These are phyloP conservation scores for Littorina saxatilis DNA, from an alignment of 1,140 invertebrate species.

Conservation along the genomic window DNA sequence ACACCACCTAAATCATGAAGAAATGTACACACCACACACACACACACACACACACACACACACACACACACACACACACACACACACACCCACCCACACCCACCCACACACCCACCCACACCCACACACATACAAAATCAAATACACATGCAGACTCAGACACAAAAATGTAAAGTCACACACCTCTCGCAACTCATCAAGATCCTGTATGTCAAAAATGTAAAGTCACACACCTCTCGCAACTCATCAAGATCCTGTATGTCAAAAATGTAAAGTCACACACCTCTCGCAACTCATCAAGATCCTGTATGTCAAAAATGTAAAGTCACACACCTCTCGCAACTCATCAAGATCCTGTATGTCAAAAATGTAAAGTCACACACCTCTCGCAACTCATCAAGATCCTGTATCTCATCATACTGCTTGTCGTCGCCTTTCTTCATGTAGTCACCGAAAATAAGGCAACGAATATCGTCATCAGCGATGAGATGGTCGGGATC, in stretches of 20 bases:
- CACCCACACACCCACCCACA: not conserved
- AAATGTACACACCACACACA: too few species aligned
- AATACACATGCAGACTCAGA: too few species aligned
- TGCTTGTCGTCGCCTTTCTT: constrained; percentile 86
- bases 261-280: constrained; percentile 77
- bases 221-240: constrained; percentile 78
- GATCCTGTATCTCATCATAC: constrained; percentile 87
- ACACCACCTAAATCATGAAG: too few species aligned
- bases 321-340: constrained; percentile 78
- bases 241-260: constrained; percentile 80
- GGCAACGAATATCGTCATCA: constrained; percentile 84
- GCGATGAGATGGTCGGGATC: constrained; percentile 73
- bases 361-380: not conserved
- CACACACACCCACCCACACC: not conserved
- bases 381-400: constrained; percentile 82
- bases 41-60: too few species aligned
- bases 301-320: constrained; percentile 80
- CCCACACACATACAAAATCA: not conserved
- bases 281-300: constrained; percentile 82
- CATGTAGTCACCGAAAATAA: constrained; percentile 95
- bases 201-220: constrained; percentile 80
- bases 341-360: constrained; percentile 77
- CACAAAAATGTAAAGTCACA: not conserved
- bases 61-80: too few species aligned
- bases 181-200: constrained; percentile 82